Evolutionary conservation across 2,797 vertebrate species (phyloP).

Genomic region (Ctenochaetus hawaiiensis): DNA sequence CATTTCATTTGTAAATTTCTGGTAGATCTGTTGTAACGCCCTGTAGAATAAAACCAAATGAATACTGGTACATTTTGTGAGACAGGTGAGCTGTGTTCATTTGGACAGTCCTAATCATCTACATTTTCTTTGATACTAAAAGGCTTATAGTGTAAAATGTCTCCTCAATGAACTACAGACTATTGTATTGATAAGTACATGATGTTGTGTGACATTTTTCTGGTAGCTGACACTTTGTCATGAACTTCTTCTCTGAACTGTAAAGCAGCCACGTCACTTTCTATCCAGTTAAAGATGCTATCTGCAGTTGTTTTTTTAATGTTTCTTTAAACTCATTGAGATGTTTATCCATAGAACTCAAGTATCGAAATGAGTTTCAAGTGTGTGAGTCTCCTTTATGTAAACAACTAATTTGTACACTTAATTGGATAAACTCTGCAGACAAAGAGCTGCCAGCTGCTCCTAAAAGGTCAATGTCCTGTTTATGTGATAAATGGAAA

Average conservation of each 20-base stretch:
- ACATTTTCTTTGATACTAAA: no score
- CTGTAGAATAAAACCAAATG: background rate
- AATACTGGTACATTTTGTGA: no score
- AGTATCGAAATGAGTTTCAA: background rate
- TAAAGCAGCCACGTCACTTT: background rate
- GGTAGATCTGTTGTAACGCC: no score
- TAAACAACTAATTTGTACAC: constrained; percentile 1
- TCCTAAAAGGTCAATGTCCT: constrained; percentile 26
- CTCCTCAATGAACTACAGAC: no score
- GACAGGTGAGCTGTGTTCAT: no score
- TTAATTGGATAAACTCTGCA: constrained; percentile 17
- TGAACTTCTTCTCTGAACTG: background rate
- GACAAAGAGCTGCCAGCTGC: constrained; percentile 24
- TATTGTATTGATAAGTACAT: no score
- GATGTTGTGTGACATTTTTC: no score
- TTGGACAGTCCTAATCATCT: no score
- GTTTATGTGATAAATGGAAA: constrained; percentile 52
- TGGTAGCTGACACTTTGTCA: background rate
- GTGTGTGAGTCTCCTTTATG: constrained; percentile 1
- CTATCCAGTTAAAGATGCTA: background rate
- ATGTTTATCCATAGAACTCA: background rate
- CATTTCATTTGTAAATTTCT: background rate
- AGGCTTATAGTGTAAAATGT: no score
- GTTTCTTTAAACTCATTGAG: background rate
- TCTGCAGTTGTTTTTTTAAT: background rate